Evolutionary conservation across 2,888 invertebrate species (phyloP), one percentile per base, ranked within the genome.

Genomic region (Dyspetes luteomarginatus): DNA sequence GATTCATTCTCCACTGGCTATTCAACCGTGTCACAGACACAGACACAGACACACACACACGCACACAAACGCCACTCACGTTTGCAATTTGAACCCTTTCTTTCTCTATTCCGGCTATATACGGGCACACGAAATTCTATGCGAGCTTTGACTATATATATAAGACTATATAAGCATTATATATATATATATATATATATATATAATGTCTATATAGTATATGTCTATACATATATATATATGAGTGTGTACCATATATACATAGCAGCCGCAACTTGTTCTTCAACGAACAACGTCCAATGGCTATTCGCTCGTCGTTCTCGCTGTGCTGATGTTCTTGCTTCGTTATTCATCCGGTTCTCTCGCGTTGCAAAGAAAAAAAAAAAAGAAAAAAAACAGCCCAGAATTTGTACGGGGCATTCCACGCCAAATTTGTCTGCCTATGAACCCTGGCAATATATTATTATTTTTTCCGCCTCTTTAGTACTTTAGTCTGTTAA

Each of bases 91-190:
- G 24, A 64, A 30, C 17, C 71, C 50, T 75, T 79, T 65, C 64
- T 75, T 60, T 58, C 65, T 71, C 69, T 79, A 69, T 65, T 58
- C 58, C 52, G 17, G 28, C 52, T 64, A 65, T 65, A 24, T 50
- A 50, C 56, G 45, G 30, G 30, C 75, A 58, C 65, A 65, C 65
- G 43, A 71, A 75, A 80, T 80, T 80, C 79, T 80, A 80, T 80
- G 71, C 71, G 19, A 64, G 69, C 28, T 19, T 75, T 52, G 58
- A 65, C 58, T 71, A 5, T 43, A 60, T n/a, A 60, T 30, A 60
- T 22, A 36, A 22, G 17, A 4, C 36, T 41, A 19, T 5, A 4
- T 22, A 26, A n/a, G n/a, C n/a, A n/a, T n/a, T n/a, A n/a, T n/a
- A n/a, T n/a, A n/a, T n/a, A n/a, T n/a, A n/a, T n/a, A n/a, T n/a